Evolutionary conservation across 2,113 vertebrate genomes (phyloP), one percentile per base, ranked within the genome.

Genomic region (Mastomys coucha): DNA sequence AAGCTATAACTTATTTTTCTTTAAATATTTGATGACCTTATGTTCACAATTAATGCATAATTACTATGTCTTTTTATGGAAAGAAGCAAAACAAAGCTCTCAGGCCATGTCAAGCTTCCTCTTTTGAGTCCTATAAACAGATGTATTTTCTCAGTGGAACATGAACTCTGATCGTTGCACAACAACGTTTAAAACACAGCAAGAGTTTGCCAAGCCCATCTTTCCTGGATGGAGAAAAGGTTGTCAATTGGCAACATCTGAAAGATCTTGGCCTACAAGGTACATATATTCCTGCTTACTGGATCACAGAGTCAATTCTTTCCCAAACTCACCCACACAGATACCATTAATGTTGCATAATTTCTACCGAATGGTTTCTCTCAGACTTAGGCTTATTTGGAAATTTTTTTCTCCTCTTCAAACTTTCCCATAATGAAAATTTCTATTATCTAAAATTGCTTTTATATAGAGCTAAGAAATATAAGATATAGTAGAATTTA

Each of bases 291-390:
- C 13, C 63, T 56, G 76, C 26, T 33, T 26, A 60, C 33, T 85
- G 36, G 17, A 78, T 91, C 82, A 58, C 56, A n/a, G 28, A 51
- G 69, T 26, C 42, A 85, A 63, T 69, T 78, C 31, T 63, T 65
- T 77, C 33, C 63, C 33, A 53, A 93, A 87, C n/a, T 73, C 49
- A 70, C 19, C 36, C 91, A 96, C 11, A 31, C 2, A 88, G 45
- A 85, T 58, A 56, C 24, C 19, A 96, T 70, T 10, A 70, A 65
- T 39, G 69, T 88, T 88, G 87, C 28, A 77, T 39, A 93, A 63
- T 93, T 91, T 93, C 76, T 93, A 91, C 28, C 53, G 89, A 85
- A 91, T 93, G 22, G 20, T 85, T 58, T 86, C 42, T 89, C 8
- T 53, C 65, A 94, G 78, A 77, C 13, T 80, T 92, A 53, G 12